phyloP scores from a whole-genome alignment of 2,797 vertebrate species.

The Hapalemur alaotrensis region DNA sequence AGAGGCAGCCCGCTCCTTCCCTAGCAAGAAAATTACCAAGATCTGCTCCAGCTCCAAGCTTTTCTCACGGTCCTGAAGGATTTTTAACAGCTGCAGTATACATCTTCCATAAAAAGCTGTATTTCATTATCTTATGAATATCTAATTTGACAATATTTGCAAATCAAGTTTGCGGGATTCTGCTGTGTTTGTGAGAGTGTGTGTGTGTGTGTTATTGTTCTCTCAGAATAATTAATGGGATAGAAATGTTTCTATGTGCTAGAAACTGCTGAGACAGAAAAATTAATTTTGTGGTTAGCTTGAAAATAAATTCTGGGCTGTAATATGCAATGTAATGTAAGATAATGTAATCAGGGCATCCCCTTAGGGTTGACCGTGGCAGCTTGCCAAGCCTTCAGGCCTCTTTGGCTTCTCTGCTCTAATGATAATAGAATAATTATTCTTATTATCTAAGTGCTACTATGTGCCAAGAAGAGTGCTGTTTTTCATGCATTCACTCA shows the following conservation, averaged over 20 bases:
- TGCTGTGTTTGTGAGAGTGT: background rate
- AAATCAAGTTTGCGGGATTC: slow-evolving; percentile 53
- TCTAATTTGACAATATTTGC: slow-evolving; percentile 62
- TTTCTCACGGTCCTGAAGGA: background rate
- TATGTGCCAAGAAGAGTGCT: background rate
- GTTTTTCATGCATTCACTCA: background rate
- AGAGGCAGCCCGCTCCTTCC: background rate
- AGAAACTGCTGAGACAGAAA: slow-evolving; percentile 47
- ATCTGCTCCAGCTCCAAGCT: background rate
- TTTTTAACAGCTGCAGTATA: slow-evolving; percentile 50
- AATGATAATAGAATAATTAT: background rate
- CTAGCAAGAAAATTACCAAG: background rate
- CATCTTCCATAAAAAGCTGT: slow-evolving; percentile 28
- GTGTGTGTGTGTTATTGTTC: background rate
- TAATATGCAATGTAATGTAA: background rate
- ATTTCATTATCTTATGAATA: slow-evolving; percentile 62
- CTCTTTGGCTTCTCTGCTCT: background rate
- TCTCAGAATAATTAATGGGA: slow-evolving; percentile 29
- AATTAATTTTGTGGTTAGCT: slow-evolving; percentile 49
- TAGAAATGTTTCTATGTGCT: slow-evolving; percentile 26
- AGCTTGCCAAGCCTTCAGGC: background rate
- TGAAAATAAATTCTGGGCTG: slow-evolving; percentile 49
- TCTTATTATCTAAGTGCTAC: background rate
- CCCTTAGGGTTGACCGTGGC: background rate
- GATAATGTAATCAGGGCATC: slow-evolving; percentile 26